A percentile compares a stretch with the other conserved stretches of the same genome.
Conservation (phyloP, 1,140 invertebrate genomes). For the Papilio polyxenes region DNA sequence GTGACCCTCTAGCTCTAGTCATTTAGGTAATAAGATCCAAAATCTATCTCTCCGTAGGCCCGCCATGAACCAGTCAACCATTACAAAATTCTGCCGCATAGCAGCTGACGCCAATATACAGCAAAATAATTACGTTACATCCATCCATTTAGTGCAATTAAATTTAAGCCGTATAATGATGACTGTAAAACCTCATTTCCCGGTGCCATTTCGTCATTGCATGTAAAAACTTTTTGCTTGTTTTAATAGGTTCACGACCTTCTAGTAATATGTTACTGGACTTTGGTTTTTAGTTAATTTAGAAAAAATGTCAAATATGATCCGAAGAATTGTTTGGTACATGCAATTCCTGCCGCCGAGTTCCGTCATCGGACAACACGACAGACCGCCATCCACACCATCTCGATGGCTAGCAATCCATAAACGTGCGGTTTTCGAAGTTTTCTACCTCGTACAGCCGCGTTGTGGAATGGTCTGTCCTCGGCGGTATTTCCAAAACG, state of each 20-base stretch:
- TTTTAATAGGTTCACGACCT: constrained; percentile 20
- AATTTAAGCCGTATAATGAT: constrained; percentile 19
- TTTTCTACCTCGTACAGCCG: too few species aligned
- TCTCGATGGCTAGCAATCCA: too few species aligned
- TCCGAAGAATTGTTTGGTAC: too few species aligned
- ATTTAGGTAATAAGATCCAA: too few species aligned
- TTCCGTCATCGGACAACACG: too few species aligned
- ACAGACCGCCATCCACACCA: too few species aligned
- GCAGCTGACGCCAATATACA: constrained; percentile 14
- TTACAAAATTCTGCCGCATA: constrained; percentile 7
- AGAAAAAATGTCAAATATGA: not conserved
- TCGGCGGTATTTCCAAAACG: too few species aligned
- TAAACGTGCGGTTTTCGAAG: too few species aligned
- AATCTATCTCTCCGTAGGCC: not conserved
- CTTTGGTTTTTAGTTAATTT: too few species aligned
- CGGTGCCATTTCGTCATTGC: not conserved
- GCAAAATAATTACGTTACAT: not conserved
- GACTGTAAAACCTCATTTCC: not conserved
- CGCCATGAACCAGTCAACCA: constrained; percentile 11
- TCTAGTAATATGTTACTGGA: not conserved
- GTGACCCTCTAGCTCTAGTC: too few species aligned
- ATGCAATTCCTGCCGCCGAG: too few species aligned
- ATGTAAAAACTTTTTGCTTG: constrained; percentile 14
- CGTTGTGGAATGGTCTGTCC: too few species aligned
- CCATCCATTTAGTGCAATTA: not conserved